Conservation (phyloP, 2,888 invertebrate species). For the Eurois occulta region DNA sequence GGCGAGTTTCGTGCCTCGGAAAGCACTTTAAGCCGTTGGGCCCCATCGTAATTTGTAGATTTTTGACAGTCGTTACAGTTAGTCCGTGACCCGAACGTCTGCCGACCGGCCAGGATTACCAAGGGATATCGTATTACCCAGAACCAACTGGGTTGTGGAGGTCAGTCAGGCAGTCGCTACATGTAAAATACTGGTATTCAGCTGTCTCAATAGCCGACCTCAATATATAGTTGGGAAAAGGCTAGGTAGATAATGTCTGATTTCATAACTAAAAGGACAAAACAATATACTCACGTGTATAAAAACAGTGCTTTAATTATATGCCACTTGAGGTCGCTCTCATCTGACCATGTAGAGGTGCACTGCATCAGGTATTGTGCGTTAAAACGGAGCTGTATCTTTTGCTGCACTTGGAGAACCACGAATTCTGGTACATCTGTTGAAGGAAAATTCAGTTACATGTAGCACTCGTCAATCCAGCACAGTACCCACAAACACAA, state of each 20-base stretch:
- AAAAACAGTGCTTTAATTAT: constrained; percentile 93
- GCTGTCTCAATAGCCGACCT: neutral
- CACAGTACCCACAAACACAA: too few species aligned
- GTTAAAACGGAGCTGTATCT: constrained; percentile 87
- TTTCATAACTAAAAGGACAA: neutral
- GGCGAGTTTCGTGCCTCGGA: too few species aligned
- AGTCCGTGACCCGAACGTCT: too few species aligned
- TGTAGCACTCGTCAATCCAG: too few species aligned
- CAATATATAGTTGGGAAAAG: neutral
- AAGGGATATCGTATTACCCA: too few species aligned
- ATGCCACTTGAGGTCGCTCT: constrained; percentile 93
- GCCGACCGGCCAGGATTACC: too few species aligned
- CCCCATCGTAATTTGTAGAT: too few species aligned
- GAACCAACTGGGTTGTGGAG: too few species aligned
- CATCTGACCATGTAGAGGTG: constrained; percentile 92
- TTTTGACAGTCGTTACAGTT: too few species aligned
- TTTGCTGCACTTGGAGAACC: constrained; percentile 91
- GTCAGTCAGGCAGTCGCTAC: too few species aligned
- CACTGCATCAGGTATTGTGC: constrained; percentile 93
- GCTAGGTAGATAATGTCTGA: neutral
- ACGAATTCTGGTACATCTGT: constrained; percentile 95
- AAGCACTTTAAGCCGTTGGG: too few species aligned
- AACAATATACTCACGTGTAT: constrained; percentile 91
- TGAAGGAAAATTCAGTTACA: constrained; percentile 27
- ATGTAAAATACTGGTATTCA: neutral